A percentile compares a stretch with the other conserved stretches of the same genome.
phyloP scores from a whole-genome alignment of 2,888 invertebrate genomes.

The Mythimna loreyi region DNA sequence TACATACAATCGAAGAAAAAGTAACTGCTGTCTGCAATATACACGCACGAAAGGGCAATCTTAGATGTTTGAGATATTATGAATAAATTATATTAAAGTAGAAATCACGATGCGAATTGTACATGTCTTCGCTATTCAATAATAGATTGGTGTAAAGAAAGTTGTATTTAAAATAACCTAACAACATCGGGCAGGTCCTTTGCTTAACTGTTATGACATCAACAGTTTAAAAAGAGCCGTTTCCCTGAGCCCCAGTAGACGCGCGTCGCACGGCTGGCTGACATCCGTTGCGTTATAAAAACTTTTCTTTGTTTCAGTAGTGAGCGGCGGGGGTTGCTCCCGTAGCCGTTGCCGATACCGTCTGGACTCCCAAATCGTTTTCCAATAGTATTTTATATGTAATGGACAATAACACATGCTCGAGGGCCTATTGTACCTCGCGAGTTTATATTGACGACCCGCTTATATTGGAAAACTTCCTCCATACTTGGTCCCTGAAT shows the following conservation, averaged over 20 bases:
- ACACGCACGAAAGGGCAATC: neutral
- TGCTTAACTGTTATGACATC: neutral
- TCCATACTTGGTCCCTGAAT: slow-evolving; percentile 46
- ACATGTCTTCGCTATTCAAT: neutral
- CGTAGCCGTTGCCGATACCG: slow-evolving; percentile 67
- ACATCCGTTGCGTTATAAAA: slow-evolving; percentile 82
- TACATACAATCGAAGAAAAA: slow-evolving; percentile 43
- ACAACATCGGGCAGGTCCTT: neutral
- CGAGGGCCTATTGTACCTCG: slow-evolving; percentile 69
- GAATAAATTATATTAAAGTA: slow-evolving; percentile 9
- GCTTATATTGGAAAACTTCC: slow-evolving; percentile 63
- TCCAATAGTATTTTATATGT: slow-evolving; percentile 86
- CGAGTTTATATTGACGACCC: slow-evolving; percentile 67
- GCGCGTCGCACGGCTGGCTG: slow-evolving; percentile 44
- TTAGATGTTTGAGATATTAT: neutral
- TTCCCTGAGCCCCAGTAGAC: slow-evolving; percentile 1
- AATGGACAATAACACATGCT: slow-evolving; percentile 85
- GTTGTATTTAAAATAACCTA: neutral
- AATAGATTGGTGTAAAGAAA: too few relatives aligned
- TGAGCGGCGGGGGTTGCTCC: slow-evolving; percentile 64
- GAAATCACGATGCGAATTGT: neutral
- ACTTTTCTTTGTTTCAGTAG: slow-evolving; percentile 85
- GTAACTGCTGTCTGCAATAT: slow-evolving; percentile 19
- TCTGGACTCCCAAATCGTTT: slow-evolving; percentile 85
- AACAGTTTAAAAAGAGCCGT: slow-evolving; percentile 6